phyloP scores from a whole-genome alignment of 2,888 invertebrate genomes.

The Gandaritis pyraliata region DNA sequence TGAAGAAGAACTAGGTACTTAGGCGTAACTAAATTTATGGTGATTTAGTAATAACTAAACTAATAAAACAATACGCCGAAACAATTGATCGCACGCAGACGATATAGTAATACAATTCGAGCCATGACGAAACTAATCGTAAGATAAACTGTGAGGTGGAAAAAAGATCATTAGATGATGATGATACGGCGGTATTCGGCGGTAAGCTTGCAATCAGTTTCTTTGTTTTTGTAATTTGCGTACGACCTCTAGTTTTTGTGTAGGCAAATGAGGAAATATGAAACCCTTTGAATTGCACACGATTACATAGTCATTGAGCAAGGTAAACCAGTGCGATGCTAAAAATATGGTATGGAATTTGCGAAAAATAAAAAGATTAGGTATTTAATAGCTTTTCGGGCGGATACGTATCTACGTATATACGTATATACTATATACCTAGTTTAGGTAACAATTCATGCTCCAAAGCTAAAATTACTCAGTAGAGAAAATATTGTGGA shows the following conservation, averaged over 20 bases:
- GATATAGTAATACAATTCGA: not conserved
- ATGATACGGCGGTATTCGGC: not conserved
- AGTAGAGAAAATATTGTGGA: not conserved
- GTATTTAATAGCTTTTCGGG: not conserved
- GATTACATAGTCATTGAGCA: constrained; percentile 7
- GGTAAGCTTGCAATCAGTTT: constrained; percentile 24
- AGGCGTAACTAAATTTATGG: too few species aligned
- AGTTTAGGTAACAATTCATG: too few species aligned
- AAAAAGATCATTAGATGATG: constrained; percentile 17
- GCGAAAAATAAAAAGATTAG: too few species aligned
- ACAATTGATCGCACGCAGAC: too few species aligned
- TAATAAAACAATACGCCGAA: too few species aligned
- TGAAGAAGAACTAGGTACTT: too few species aligned
- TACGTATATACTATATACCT: too few species aligned
- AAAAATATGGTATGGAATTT: not conserved
- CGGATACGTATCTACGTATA: too few species aligned
- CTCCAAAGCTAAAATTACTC: not conserved
- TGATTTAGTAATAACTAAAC: too few species aligned
- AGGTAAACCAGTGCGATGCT: not conserved
- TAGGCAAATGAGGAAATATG: constrained; percentile 17
- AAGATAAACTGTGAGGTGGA: constrained; percentile 12
- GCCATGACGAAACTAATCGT: constrained; percentile 17
- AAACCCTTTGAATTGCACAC: constrained; percentile 16
- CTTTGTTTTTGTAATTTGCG: constrained; percentile 32
- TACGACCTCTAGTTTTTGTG: constrained; percentile 22